phyloP scores from a whole-genome alignment of 2,888 invertebrate species.

The Tenthredo notha region DNA sequence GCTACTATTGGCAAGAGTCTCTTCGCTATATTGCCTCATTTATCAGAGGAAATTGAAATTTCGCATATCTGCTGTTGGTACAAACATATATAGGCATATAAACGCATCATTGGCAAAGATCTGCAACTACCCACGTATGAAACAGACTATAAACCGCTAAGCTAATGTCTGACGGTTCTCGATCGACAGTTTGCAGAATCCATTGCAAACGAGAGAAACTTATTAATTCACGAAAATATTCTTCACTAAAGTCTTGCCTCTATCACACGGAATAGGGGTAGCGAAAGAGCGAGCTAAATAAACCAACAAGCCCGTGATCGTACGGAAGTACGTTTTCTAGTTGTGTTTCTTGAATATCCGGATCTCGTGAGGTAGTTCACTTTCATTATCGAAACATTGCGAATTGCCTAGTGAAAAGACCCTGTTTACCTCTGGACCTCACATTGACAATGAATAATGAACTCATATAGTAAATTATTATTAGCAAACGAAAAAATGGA shows the following conservation, averaged over 20 bases:
- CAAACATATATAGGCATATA: not conserved
- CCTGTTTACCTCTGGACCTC: not conserved
- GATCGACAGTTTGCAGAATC: not conserved
- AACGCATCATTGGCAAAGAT: not conserved
- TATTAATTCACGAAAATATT: not conserved
- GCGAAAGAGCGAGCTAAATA: not conserved
- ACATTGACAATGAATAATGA: not conserved
- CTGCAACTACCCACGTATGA: not conserved
- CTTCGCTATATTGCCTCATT: not conserved
- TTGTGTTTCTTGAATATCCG: not conserved
- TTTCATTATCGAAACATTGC: not conserved
- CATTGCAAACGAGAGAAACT: not conserved
- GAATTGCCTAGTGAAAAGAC: not conserved
- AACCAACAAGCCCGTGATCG: not conserved
- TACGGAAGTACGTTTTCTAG: not conserved
- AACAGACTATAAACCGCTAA: not conserved
- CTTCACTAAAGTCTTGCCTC: not conserved
- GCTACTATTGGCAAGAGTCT: not conserved
- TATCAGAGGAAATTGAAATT: constrained; percentile 30
- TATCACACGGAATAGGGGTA: not conserved
- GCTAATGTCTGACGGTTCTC: not conserved
- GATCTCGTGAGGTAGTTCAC: not conserved
- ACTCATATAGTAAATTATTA: not conserved
- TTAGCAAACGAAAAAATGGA: not conserved
- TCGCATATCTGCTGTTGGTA: constrained; percentile 11